Conservation (phyloP, 30 jellyfish, hydroid and myxozoan genomes). For the Pelagia noctiluca region DNA sequence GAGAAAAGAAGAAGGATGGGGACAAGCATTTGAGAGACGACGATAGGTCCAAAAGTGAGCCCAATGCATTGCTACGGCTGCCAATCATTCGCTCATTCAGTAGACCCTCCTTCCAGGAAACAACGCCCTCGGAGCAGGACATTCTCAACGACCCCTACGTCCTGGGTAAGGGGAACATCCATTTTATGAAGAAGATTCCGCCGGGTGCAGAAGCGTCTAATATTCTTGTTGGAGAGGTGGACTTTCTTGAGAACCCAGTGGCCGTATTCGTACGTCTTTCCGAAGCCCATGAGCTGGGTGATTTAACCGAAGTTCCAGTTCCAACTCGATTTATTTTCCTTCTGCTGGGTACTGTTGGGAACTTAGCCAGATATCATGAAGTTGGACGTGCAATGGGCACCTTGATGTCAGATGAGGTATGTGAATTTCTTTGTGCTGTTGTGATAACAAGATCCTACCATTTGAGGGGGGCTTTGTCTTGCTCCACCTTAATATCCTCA, state of each 20-base stretch:
- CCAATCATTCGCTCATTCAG: conserved; percentile 65
- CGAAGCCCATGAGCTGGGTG: conserved; percentile 85
- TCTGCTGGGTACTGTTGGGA: conserved; percentile 88
- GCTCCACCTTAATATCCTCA: too few relatives aligned
- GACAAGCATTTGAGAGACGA: conserved; percentile 16
- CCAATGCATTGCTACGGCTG: conserved; percentile 55
- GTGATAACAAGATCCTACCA: too few relatives aligned
- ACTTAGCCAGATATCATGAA: conserved; percentile 86
- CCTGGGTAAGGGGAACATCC: conserved; percentile 63
- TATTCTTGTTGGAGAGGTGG: conserved; percentile 98
- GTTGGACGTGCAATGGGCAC: conserved; percentile 98
- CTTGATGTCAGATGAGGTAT: conserved; percentile 93
- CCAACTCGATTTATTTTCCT: conserved; percentile 94
- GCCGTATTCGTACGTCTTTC: conserved; percentile 90
- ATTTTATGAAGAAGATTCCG: conserved; percentile 85
- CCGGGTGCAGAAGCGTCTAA: conserved; percentile 97
- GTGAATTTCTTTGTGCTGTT: too few relatives aligned
- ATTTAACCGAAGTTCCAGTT: conserved; percentile 94
- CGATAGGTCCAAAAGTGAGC: conserved; percentile 50
- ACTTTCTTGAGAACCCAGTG: conserved; percentile 79
- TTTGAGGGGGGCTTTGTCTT: too few relatives aligned
- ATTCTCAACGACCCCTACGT: conserved; percentile 54
- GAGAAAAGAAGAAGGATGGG: conserved; percentile 58
- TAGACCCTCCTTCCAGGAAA: conserved; percentile 42
- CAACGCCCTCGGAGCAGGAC: not conserved